Conservation (phyloP, 2,888 invertebrate genomes). For the Phengaris arion region DNA sequence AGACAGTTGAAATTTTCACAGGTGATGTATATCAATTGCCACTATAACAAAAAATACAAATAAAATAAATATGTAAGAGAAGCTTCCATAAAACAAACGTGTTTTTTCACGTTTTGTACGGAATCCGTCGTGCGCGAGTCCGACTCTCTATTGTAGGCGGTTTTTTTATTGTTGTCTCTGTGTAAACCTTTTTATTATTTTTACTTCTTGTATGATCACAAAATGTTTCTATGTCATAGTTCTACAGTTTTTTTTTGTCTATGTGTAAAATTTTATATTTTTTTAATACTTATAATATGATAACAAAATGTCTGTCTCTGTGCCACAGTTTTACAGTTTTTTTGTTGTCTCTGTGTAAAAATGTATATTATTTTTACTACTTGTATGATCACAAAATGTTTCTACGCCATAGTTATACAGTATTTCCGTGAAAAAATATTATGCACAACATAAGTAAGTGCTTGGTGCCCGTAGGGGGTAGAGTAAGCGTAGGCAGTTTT, state of each 20-base stretch:
- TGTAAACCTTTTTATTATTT: neutral
- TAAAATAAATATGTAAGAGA: too few species aligned
- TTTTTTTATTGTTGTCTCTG: neutral
- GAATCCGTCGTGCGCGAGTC: too few species aligned
- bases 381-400: neutral
- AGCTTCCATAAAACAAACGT: too few species aligned
- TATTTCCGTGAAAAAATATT: neutral
- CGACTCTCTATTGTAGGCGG: too few species aligned
- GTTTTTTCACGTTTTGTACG: too few species aligned
- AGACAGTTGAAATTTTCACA: too few species aligned
- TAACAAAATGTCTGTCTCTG: too few species aligned
- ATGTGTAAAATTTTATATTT: neutral
- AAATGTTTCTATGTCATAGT: neutral
- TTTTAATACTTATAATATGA: too few species aligned
- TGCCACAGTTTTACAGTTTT: neutral
- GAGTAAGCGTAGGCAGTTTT: constrained; percentile 15
- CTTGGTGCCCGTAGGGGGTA: constrained; percentile 2
- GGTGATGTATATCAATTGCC: too few species aligned
- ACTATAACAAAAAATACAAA: too few species aligned
- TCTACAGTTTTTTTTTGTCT: neutral
- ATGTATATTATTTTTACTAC: neutral
- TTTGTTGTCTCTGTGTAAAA: neutral
- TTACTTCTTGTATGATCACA: neutral
- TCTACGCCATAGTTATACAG: too few species aligned
- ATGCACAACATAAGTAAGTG: too few species aligned